Evolutionary conservation across 2,113 vertebrate genomes (phyloP).

Genomic region (Myotis yumanensis): DNA sequence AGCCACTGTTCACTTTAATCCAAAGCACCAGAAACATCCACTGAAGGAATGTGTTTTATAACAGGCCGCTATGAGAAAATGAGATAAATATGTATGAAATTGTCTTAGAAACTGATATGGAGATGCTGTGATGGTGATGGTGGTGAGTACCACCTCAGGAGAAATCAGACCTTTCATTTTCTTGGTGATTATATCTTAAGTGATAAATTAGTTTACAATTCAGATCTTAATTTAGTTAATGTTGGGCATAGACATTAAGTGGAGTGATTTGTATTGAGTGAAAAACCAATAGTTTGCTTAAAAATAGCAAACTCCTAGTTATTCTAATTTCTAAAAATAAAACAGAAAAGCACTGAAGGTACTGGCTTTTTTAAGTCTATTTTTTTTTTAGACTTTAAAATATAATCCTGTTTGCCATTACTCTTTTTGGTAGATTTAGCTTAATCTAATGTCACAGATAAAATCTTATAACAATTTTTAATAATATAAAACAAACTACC

Average conservation of each 20-base stretch:
- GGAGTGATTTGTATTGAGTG: background rate
- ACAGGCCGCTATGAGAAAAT: background rate
- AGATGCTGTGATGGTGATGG: background rate
- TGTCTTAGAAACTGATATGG: too few species aligned
- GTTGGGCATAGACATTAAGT: background rate
- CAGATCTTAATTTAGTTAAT: background rate
- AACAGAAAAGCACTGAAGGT: background rate
- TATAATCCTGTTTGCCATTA: conserved; percentile 20
- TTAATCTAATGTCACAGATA: background rate
- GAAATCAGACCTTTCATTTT: background rate
- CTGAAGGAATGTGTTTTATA: background rate
- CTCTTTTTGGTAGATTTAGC: conserved; percentile 10
- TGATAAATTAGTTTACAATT: background rate
- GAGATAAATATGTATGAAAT: background rate
- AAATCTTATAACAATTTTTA: conserved; percentile 43
- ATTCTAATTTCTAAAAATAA: conserved; percentile 23
- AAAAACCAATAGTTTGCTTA: background rate
- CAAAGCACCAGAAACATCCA: background rate
- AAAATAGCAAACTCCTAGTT: background rate
- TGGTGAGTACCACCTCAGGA: background rate
- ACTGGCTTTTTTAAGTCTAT: background rate
- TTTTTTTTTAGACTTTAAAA: conserved; percentile 3
- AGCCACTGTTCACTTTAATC: background rate
- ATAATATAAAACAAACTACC: background rate
- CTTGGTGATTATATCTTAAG: background rate